phyloP scores from a whole-genome alignment of 2,113 vertebrate genomes.

The Climacteris rufus region DNA sequence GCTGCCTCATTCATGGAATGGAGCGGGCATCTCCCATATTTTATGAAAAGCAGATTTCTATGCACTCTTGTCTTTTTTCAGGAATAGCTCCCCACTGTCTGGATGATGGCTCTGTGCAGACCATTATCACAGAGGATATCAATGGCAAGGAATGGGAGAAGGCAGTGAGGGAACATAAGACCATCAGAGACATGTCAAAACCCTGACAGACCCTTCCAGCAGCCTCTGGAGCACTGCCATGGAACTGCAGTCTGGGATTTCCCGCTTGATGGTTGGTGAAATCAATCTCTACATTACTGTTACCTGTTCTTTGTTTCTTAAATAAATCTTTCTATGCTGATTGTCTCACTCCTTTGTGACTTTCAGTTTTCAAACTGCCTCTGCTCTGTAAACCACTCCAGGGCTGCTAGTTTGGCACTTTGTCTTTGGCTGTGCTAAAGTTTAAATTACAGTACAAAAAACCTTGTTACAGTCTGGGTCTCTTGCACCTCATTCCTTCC shows the following conservation, averaged over 20 bases:
- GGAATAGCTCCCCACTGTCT: constrained; percentile 91
- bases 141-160: constrained; percentile 91
- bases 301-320: constrained; percentile 27
- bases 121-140: constrained; percentile 81
- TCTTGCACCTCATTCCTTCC: neutral
- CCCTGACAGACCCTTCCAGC: constrained; percentile 44
- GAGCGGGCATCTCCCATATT: neutral
- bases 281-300: neutral
- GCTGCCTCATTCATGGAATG: neutral
- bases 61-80: constrained; percentile 45
- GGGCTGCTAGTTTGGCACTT: neutral
- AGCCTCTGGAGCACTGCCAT: neutral
- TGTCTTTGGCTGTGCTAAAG: neutral
- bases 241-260: neutral
- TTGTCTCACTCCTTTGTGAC: neutral
- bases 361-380: neutral
- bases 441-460: neutral
- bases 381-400: neutral
- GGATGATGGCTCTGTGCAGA: constrained; percentile 86
- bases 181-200: constrained; percentile 86
- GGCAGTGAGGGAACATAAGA: constrained; percentile 83
- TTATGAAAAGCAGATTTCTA: neutral
- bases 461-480: neutral
- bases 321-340: constrained; percentile 26
- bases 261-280: neutral